A percentile compares a stretch with the other conserved stretches of the same genome.
Evolutionary conservation across 2,797 vertebrate genomes (phyloP).

Genomic region (Buceros bicornis): DNA sequence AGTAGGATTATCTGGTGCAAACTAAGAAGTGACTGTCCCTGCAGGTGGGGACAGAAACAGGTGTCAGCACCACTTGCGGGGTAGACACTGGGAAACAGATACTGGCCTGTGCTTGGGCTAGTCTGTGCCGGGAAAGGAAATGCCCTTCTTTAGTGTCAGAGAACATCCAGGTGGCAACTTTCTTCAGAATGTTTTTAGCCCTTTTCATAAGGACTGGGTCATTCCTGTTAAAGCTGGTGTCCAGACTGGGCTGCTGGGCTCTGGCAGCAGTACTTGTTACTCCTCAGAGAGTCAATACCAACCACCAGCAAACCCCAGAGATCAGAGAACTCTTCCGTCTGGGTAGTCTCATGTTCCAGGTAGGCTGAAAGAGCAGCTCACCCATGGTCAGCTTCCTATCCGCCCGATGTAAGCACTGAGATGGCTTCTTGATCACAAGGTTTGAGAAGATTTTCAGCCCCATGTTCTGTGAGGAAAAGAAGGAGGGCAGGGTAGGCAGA

Average conservation of each 20-base stretch:
- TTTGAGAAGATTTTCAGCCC: constrained; percentile 76
- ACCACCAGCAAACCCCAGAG: not conserved
- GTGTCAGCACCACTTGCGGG: not conserved
- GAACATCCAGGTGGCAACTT: not conserved
- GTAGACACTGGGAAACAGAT: not conserved
- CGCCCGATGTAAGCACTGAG: not conserved
- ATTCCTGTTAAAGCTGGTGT: not conserved
- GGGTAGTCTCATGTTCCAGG: not conserved
- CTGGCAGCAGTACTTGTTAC: not conserved
- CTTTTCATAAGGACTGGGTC: not conserved
- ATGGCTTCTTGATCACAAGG: constrained; percentile 59
- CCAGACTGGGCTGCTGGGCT: not conserved
- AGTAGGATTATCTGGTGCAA: not conserved
- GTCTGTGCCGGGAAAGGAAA: not conserved
- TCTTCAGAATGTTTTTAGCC: not conserved
- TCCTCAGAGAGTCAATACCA: not conserved
- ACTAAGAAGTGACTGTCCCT: not conserved
- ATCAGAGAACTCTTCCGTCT: not conserved
- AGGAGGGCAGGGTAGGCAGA: not conserved
- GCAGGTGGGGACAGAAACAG: not conserved
- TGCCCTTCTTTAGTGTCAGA: not conserved
- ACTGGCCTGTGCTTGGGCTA: not conserved
- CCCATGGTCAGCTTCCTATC: not conserved
- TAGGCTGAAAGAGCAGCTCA: not conserved
- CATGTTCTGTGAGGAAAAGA: constrained; percentile 41